Evolutionary conservation across 2,797 vertebrate genomes (phyloP).

Genomic region (Tiaroga cobitis): DNA sequence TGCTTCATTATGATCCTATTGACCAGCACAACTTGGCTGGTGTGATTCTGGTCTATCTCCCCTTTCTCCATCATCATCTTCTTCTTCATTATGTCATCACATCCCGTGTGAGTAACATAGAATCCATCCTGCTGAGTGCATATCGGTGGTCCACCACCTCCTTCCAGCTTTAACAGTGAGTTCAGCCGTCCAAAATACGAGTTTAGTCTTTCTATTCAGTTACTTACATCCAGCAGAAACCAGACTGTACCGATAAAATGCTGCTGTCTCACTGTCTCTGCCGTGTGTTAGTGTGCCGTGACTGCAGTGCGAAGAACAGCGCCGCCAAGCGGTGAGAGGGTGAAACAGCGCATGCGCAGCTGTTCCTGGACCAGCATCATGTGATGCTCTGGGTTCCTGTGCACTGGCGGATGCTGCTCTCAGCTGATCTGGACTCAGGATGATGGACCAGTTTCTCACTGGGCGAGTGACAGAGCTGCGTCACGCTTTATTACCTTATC

Average conservation of each 20-base stretch:
- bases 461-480: background rate
- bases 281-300: background rate
- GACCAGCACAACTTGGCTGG: constrained; percentile 76
- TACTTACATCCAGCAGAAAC: constrained; percentile 28
- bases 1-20: constrained; percentile 81
- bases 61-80: constrained; percentile 68
- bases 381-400: background rate
- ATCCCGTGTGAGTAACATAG: constrained; percentile 71
- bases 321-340: background rate
- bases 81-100: constrained; percentile 62
- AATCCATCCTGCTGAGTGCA: constrained; percentile 75
- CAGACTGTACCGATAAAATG: constrained; percentile 3
- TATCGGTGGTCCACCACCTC: constrained; percentile 72
- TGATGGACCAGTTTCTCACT: constrained; percentile 18
- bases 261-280: background rate
- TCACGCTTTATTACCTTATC: constrained; percentile 24
- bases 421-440: constrained; percentile 49
- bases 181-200: constrained; percentile 16
- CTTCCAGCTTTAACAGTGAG: constrained; percentile 71
- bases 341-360: background rate
- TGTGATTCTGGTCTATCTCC: constrained; percentile 60
- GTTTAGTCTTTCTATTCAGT: background rate
- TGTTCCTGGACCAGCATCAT: constrained; percentile 26
- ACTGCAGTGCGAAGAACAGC: constrained; percentile 12
- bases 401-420: background rate